Percentiles rank a stretch among this genome's conserved stretches.
Evolutionary conservation across 53 echinoderm and acorn worm genomes (phyloP).

Genomic region (Stichopus horrens): DNA sequence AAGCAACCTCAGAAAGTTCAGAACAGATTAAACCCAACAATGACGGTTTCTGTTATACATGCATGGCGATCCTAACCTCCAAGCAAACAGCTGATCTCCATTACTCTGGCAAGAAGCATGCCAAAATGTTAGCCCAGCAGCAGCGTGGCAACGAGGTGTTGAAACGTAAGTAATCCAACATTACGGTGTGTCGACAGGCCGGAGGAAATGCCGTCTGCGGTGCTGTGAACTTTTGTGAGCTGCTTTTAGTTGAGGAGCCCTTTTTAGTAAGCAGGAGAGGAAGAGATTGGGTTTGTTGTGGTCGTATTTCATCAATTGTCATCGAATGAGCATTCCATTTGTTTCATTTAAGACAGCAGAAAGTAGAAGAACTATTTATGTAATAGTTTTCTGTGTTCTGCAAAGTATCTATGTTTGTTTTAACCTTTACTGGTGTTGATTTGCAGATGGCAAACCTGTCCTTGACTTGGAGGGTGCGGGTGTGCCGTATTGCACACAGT

Average conservation of each 20-base stretch:
- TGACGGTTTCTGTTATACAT: not conserved
- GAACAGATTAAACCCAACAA: not conserved
- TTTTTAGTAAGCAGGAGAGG: too few relatives aligned
- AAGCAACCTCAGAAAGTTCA: too few relatives aligned
- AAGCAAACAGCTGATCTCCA: not conserved
- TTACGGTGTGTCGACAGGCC: too few relatives aligned
- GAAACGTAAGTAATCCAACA: not conserved
- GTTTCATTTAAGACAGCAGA: too few relatives aligned
- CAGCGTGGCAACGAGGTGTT: not conserved
- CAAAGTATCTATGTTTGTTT: not conserved
- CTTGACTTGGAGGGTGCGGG: constrained; percentile 32
- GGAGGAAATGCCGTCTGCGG: too few relatives aligned
- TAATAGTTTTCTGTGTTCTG: not conserved
- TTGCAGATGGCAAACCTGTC: constrained; percentile 1
- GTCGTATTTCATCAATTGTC: too few relatives aligned
- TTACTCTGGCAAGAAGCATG: constrained; percentile 20
- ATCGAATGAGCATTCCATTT: too few relatives aligned
- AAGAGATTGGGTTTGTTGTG: too few relatives aligned
- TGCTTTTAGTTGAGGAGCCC: too few relatives aligned
- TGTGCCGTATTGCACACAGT: constrained; percentile 7
- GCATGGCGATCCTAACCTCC: not conserved
- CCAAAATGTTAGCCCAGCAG: not conserved
- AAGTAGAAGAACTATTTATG: too few relatives aligned
- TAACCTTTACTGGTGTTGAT: not conserved
- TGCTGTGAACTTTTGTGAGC: too few relatives aligned